Percentiles rank a stretch among this genome's conserved stretches.
Conservation (phyloP, 2,797 vertebrate genomes). For the Phrynocephalus forsythii region DNA sequence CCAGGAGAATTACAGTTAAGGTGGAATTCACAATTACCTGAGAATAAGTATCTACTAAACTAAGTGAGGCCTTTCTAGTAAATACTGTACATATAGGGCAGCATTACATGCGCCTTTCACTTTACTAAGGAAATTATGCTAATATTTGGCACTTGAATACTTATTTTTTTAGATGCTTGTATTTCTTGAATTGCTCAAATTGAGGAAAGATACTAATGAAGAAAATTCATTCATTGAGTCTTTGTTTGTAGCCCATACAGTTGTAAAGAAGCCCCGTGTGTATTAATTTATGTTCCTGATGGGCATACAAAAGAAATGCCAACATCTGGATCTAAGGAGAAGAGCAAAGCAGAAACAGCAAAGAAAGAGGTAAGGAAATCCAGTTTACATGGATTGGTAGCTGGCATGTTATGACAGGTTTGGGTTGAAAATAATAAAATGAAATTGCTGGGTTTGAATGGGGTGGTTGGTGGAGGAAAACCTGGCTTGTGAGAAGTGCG, state of each 20-base stretch:
- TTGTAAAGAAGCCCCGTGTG: conserved; percentile 94
- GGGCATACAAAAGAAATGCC: conserved; percentile 99
- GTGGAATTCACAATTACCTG: not conserved
- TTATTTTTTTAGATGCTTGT: not conserved
- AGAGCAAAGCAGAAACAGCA: conserved; percentile 84
- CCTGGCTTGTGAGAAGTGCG: not conserved
- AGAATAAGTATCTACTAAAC: not conserved
- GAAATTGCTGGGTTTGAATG: not conserved
- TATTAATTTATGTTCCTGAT: conserved; percentile 95
- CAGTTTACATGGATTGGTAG: not conserved
- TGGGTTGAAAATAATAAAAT: not conserved
- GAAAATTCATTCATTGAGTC: conserved; percentile 10
- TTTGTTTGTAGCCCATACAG: conserved; percentile 88
- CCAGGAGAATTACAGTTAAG: not conserved
- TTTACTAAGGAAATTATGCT: not conserved
- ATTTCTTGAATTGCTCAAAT: conserved; percentile 14
- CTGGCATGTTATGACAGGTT: not conserved
- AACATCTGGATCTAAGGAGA: conserved; percentile 95
- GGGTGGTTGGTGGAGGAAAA: not conserved
- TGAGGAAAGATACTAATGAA: not conserved
- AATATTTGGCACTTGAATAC: not conserved
- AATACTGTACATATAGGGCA: not conserved
- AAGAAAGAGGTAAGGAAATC: conserved; percentile 80
- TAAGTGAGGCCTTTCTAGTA: not conserved
- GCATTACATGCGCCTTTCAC: not conserved